These are phyloP conservation scores for Cordilura impudica DNA, from an alignment of 2,888 invertebrate species.

Conservation along the genomic window DNA sequence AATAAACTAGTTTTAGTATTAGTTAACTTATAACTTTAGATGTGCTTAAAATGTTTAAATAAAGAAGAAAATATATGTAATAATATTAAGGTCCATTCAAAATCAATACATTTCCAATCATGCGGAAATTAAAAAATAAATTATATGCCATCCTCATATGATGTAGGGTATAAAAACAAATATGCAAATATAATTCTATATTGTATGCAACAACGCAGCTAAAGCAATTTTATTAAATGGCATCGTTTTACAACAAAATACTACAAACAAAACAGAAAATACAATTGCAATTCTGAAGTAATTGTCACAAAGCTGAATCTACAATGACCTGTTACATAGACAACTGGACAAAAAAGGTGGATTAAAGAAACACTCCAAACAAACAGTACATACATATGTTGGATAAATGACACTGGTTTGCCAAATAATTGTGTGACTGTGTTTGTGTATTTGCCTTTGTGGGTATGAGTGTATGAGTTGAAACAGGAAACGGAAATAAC, in stretches of 20 bases:
- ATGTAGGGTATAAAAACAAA: conserved; percentile 34
- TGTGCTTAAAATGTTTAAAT: not conserved
- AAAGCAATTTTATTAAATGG: conserved; percentile 59
- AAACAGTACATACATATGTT: conserved; percentile 18
- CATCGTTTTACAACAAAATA: conserved; percentile 48
- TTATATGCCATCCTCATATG: no score
- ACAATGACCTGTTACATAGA: conserved; percentile 59
- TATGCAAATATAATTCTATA: conserved; percentile 51
- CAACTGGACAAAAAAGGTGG: conserved; percentile 6
- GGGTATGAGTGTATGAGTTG: conserved; percentile 31
- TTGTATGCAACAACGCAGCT: conserved; percentile 46
- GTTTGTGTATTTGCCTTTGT: conserved; percentile 2
- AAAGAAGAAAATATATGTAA: not conserved
- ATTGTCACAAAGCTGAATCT: conserved; percentile 56
- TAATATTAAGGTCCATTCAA: no score
- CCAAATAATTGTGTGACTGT: not conserved
- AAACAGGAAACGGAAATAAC: conserved; percentile 59
- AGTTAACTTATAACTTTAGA: no score
- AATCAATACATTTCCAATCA: no score
- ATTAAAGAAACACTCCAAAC: conserved; percentile 33
- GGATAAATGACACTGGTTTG: conserved; percentile 27
- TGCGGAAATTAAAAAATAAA: no score
- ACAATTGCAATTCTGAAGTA: conserved; percentile 54
- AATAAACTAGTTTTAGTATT: no score
- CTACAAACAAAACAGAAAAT: not conserved